Evolutionary conservation across 2,888 invertebrate genomes (phyloP), one percentile per base, ranked within the genome.

Genomic region (Rhyacophila evoluta): DNA sequence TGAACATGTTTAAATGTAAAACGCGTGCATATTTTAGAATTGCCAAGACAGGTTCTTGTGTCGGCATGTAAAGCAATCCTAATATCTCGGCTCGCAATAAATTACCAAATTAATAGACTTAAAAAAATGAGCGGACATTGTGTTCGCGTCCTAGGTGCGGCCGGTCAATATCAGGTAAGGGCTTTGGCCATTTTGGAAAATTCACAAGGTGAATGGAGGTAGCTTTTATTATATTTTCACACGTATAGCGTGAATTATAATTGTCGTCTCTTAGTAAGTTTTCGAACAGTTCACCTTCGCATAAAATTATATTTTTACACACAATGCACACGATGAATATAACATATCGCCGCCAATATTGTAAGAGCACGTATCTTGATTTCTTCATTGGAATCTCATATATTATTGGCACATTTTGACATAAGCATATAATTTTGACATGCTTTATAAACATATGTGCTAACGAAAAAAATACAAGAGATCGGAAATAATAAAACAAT

Each of bases 51-150:
- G 55, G 55, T 55, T 69, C 69, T 69, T n/a, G 10, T 69, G 29
- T 69, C 69, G 69, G 69, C 33, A 19, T n/a, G 69, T 29, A 69
- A 75, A 75, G 68, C 39, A 70, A 70, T 36, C 29, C 75, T 29
- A 41, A 70, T 70, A 75, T 70, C 70, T 70, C 41, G 41, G 41
- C 70, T 70, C 75, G 41, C 75, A 38, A 75, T 75, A 75, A 75
- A 75, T 75, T 75, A 75, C 70, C 75, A 75, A 39, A 75, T 75
- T 75, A 75, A 39, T 39, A 70, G 75, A 75, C 67, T 75, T 70
- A 41, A 69, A 70, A n/a, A 70, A 70, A 70, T 70, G 69, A 38
- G 39, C 70, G 6, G 69, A 75, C 75, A 75, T 28, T 70, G 75
- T 75, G 15, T 70, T 25, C 29, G 27, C 37, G 3, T 19, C 10